phyloP scores from a whole-genome alignment of 2,797 vertebrate genomes.

The Parauchenoglanis ngamensis region DNA sequence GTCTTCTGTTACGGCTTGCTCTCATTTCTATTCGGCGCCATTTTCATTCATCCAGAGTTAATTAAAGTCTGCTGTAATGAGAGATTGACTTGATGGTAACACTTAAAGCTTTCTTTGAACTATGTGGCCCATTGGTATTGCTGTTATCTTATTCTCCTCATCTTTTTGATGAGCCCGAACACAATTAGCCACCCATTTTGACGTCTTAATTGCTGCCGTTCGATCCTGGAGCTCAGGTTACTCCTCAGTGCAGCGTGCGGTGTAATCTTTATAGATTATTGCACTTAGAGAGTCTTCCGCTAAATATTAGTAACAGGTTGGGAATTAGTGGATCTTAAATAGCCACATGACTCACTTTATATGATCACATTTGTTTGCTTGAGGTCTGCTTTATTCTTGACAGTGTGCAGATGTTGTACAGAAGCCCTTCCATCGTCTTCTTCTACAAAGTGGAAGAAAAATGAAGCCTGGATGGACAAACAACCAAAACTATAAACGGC shows the following conservation, averaged over 20 bases:
- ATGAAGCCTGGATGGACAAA: not conserved
- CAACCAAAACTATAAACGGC: not conserved
- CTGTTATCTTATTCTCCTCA: slow-evolving; percentile 48
- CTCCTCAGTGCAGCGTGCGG: slow-evolving; percentile 75
- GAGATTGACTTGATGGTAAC: slow-evolving; percentile 59
- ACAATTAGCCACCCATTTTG: slow-evolving; percentile 81
- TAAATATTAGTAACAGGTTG: slow-evolving; percentile 77
- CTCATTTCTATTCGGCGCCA: not conserved
- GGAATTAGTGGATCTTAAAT: slow-evolving; percentile 76
- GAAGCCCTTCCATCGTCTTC: not conserved
- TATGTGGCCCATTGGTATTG: slow-evolving; percentile 45
- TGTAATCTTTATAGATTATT: slow-evolving; percentile 79
- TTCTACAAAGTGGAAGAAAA: not conserved
- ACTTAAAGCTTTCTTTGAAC: slow-evolving; percentile 53
- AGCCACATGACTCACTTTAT: slow-evolving; percentile 62
- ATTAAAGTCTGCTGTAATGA: slow-evolving; percentile 57
- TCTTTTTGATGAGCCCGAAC: slow-evolving; percentile 71
- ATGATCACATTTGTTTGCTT: slow-evolving; percentile 20
- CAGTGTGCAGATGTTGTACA: not conserved
- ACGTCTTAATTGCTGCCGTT: slow-evolving; percentile 82
- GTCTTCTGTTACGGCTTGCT: not conserved
- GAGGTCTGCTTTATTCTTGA: slow-evolving; percentile 60
- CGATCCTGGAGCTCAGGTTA: slow-evolving; percentile 70
- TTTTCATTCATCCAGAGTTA: slow-evolving; percentile 47
- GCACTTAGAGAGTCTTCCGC: slow-evolving; percentile 65